These are phyloP conservation scores for Parnassius mnemosyne DNA, from an alignment of 2,888 invertebrate species.

Conservation along the genomic window DNA sequence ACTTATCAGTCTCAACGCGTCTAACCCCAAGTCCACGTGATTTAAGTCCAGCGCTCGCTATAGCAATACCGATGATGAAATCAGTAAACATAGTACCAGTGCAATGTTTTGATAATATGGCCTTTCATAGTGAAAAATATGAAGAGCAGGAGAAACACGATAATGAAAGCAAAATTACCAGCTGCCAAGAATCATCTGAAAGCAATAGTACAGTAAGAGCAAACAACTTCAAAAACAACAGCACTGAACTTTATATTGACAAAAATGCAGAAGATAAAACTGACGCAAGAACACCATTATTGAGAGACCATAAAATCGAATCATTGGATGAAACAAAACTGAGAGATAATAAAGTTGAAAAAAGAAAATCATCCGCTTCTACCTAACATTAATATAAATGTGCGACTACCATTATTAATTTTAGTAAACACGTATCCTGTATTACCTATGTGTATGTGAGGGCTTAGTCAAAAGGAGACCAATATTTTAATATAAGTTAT, in stretches of 20 bases:
- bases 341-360: slow-evolving; percentile 68
- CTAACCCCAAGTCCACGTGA: slow-evolving; percentile 85
- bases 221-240: slow-evolving; percentile 65
- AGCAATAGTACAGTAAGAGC: slow-evolving; percentile 63
- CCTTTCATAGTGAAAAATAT: slow-evolving; percentile 62
- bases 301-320: slow-evolving; percentile 73
- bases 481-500: slow-evolving; percentile 22
- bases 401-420: not conserved
- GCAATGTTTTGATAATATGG: slow-evolving; percentile 77
- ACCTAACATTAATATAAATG: slow-evolving; percentile 48
- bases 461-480: slow-evolving; percentile 18
- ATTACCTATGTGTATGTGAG: not conserved
- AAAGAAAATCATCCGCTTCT: slow-evolving; percentile 74
- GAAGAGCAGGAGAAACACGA: slow-evolving; percentile 43
- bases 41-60: slow-evolving; percentile 82
- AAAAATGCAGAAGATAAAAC: slow-evolving; percentile 62
- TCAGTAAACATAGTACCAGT: slow-evolving; percentile 73
- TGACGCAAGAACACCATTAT: slow-evolving; percentile 68
- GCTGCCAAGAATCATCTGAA: slow-evolving; percentile 60
- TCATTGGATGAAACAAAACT: slow-evolving; percentile 72
- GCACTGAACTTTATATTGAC: slow-evolving; percentile 62
- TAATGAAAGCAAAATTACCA: slow-evolving; percentile 51
- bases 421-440: not conserved
- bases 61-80: slow-evolving; percentile 82
- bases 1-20: slow-evolving; percentile 83